Conservation (phyloP, 2,797 vertebrate genomes). For the Cygnus olor region DNA sequence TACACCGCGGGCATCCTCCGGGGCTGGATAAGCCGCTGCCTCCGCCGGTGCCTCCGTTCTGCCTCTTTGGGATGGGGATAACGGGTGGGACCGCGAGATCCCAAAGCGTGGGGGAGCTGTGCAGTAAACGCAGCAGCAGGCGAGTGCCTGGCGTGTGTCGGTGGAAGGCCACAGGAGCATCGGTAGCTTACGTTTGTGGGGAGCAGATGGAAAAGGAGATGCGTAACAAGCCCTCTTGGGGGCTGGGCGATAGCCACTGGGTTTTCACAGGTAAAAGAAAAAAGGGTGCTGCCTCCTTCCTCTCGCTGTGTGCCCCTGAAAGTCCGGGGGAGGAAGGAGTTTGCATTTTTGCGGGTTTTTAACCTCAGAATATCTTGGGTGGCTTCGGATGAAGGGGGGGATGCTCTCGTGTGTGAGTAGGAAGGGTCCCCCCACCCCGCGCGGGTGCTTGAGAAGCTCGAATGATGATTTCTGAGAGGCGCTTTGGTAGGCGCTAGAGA, state of each 20-base stretch:
- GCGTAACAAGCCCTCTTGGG: fast-evolving
- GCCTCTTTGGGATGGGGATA: neutral
- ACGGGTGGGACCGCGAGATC: fast-evolving
- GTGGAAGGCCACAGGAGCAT: neutral
- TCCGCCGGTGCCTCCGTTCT: neutral
- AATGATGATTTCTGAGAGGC: neutral
- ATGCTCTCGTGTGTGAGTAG: fast-evolving
- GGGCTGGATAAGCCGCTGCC: neutral
- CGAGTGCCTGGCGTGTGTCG: fast-evolving
- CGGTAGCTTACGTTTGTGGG: fast-evolving
- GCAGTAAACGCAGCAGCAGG: neutral
- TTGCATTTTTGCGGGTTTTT: neutral
- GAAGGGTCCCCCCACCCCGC: neutral
- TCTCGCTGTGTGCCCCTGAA: neutral
- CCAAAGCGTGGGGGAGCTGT: fast-evolving
- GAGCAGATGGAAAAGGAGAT: neutral
- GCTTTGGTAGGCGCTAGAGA: neutral
- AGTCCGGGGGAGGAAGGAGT: neutral
- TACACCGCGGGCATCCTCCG: neutral
- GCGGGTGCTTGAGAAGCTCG: neutral
- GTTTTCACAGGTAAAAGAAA: neutral
- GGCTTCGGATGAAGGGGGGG: neutral
- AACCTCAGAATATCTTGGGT: neutral
- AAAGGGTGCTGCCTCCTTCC: neutral
- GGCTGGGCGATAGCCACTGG: neutral